Base-by-base conservation (phyloP, 2,888 invertebrate genomes). In the Xanthia togata region DNA sequence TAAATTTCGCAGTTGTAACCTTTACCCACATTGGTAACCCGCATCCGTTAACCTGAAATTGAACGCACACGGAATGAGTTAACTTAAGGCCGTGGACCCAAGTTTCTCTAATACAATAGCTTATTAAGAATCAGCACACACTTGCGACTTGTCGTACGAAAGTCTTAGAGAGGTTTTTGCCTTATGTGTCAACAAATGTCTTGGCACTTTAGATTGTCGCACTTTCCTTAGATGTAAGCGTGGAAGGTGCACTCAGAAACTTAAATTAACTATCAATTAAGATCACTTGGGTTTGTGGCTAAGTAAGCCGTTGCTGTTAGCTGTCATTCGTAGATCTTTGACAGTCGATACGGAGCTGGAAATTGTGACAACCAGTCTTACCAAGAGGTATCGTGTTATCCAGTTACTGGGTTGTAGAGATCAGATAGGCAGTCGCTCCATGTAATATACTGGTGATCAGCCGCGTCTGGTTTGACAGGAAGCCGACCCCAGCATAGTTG, bases 51-150 rank as follows among this genome's bases (percentile, higher is more conserved):
- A 81, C 86, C 79, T 78, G 78, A 80, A 80, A 76, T n/a, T 47
- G 41, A 35, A 83, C 79, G 79, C 63, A 71, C 59, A 57, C 53
- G 23, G 73, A 72, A 81, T 81, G 64, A 64, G 62, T 78, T 67
- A 84, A 68, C 65, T 60, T 35, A 64, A 73, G 70, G 73, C 71
- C 70, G 70, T 76, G 78, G 8, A 64, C 26, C 35, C 53, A 65
- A 60, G 86, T 88, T 88, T 87, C 88, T 73, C 82, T 47, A 23
- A 72, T 35, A 88, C 88, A 88, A 88, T 87, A 60, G 76, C 78
- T 83, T 74, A 88, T 88, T 88, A 89, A 79, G 62, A 87, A 70
- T 76, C 89, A 53, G 31, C 64, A 71, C 83, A 78, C 83, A 87
- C 62, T 41, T 26, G 8, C 71, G 14, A 76, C 80, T 53, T 67